Evolutionary conservation across 2,797 vertebrate genomes (phyloP), one percentile per base, ranked within the genome.

Genomic region (Ambastaia sidthimunki): DNA sequence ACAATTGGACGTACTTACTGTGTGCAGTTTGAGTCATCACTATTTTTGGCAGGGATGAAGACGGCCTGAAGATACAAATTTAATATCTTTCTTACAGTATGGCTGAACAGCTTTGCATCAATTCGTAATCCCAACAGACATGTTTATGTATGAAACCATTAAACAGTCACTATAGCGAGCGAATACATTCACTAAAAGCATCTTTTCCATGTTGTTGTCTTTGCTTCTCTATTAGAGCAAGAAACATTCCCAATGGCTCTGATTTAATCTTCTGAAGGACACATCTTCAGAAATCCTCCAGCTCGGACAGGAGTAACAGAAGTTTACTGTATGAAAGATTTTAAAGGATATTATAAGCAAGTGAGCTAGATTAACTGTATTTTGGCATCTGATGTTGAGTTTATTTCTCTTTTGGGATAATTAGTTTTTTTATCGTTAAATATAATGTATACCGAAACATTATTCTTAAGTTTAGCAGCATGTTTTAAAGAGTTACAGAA

Each of bases 121-220:
- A 23, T 57, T 25, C 23, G 16, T 18, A 72, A 41, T 41, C 7
- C 19, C 54, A n/a, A 3, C 16, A 50, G 52, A 21, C 70, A 18
- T 47, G 12, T 47, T 71, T 9, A 19, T 9, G 16, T 28, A 31
- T 63, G 28, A 55, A 60, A 18, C 4, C 48, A 28, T 41, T 18
- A 23, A 76, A 21, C 55, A 44, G 41, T 44, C 41, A 44, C 52
- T 11, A 16, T 12, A 78, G 37, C 57, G 68, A 34, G 62, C 74
- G 31, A 74, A 12, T 54, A 11, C 12, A 55, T 82, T 59, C 47
- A 28, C 63, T 47, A n/a, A 18, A 48, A 21, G 31, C 44, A 47
- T 16, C 21, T 19, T 62, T 2, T 73, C 48, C 55, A 70, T 69
- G 44, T 55, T 15, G 44, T 74, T 47, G 37, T 6, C 31, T 41